Evolutionary conservation across 1,140 invertebrate genomes (phyloP).

Genomic region (Drosophila nigromelanica): DNA sequence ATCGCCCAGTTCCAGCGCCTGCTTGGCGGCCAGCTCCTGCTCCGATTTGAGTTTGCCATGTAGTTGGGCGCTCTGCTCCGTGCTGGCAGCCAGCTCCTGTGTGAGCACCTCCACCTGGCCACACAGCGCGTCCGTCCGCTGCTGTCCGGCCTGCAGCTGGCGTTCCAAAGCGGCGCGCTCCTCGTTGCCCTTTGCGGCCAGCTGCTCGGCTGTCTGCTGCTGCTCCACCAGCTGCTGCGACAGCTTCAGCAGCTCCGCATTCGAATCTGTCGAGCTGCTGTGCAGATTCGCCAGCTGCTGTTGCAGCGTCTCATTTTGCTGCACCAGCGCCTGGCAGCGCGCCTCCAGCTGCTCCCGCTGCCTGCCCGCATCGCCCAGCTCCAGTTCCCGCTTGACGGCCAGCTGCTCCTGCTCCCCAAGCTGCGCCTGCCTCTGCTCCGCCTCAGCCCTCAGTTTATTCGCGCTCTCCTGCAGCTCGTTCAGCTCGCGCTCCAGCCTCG

Average conservation of each 20-base stretch:
- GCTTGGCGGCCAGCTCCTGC: constrained; percentile 48
- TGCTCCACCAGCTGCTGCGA: constrained; percentile 52
- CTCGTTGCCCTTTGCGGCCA: constrained; percentile 44
- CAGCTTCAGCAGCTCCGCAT: constrained; percentile 57
- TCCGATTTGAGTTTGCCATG: constrained; percentile 45
- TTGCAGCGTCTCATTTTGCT: constrained; percentile 61
- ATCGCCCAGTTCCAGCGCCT: constrained; percentile 52
- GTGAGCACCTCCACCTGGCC: constrained; percentile 59
- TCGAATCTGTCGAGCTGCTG: constrained; percentile 58
- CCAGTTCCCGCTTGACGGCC: constrained; percentile 50
- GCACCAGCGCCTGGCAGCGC: constrained; percentile 48
- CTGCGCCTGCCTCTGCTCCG: constrained; percentile 73
- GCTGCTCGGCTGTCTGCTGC: constrained; percentile 60
- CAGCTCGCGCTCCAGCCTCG: constrained; percentile 82
- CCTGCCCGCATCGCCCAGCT: constrained; percentile 50
- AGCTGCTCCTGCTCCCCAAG: constrained; percentile 54
- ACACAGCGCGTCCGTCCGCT: constrained; percentile 51
- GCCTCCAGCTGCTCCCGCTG: constrained; percentile 59
- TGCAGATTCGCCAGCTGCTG: constrained; percentile 48
- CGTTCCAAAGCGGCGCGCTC: constrained; percentile 52
- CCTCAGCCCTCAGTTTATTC: constrained; percentile 63
- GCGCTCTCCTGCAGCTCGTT: constrained; percentile 80
- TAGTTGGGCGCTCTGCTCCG: constrained; percentile 37
- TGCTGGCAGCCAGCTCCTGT: constrained; percentile 48
- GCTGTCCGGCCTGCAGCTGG: constrained; percentile 55